These are phyloP conservation scores for Mesodorylaimus sp. DNA, from an alignment of 2,888 invertebrate genomes.

Conservation along the genomic window DNA sequence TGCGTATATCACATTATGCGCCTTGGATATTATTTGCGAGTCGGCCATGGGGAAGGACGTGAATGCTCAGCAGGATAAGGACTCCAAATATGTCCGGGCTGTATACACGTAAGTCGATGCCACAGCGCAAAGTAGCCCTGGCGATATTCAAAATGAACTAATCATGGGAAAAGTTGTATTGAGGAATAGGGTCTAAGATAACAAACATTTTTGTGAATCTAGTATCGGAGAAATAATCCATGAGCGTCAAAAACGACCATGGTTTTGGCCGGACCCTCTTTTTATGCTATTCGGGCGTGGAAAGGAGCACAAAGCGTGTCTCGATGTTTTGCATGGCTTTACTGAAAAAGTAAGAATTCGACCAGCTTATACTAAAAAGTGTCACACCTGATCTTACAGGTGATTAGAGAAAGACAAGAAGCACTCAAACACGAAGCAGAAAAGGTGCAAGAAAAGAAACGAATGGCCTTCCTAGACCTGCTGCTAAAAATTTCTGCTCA, in stretches of 20 bases:
- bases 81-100: slow-evolving; percentile 23
- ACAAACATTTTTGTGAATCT: too few relatives aligned
- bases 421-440: slow-evolving; percentile 8
- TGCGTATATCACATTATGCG: slow-evolving; percentile 35
- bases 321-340: slow-evolving; percentile 45
- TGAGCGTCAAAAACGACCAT: slow-evolving; percentile 30
- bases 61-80: slow-evolving; percentile 41
- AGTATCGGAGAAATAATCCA: slow-evolving; percentile 31
- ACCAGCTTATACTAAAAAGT: slow-evolving; percentile 4
- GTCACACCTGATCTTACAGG: neutral
- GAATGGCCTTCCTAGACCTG: slow-evolving; percentile 68
- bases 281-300: slow-evolving; percentile 35
- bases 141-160: too few relatives aligned
- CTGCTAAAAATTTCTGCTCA: slow-evolving; percentile 56
- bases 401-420: slow-evolving; percentile 17
- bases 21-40: slow-evolving; percentile 45
- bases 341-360: slow-evolving; percentile 37
- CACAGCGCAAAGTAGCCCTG: too few relatives aligned
- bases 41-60: slow-evolving; percentile 63
- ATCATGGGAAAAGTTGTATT: too few relatives aligned
- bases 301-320: slow-evolving; percentile 39
- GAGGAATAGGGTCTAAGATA: too few relatives aligned
- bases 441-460: slow-evolving; percentile 41
- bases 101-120: slow-evolving; percentile 25
- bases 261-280: slow-evolving; percentile 30